These are phyloP conservation scores for Pogonocichla stellata DNA, from an alignment of 2,113 vertebrate genomes.

Conservation along the genomic window DNA sequence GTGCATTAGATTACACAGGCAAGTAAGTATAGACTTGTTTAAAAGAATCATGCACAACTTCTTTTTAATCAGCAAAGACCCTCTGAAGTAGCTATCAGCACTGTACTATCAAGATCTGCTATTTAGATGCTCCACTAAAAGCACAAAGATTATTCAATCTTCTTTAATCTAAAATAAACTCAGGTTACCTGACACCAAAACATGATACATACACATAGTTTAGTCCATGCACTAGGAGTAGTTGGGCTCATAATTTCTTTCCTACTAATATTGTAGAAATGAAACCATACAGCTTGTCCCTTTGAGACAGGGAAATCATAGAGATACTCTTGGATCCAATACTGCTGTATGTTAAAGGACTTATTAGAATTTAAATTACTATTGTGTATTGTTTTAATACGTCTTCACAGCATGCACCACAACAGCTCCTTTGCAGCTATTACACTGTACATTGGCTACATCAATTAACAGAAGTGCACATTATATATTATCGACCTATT, in stretches of 20 bases:
- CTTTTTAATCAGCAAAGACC: constrained; percentile 12
- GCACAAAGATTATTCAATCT: background rate
- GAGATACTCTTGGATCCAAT: background rate
- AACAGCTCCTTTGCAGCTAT: constrained; percentile 52
- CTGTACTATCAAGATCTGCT: background rate
- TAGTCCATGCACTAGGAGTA: background rate
- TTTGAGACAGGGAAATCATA: constrained; percentile 24
- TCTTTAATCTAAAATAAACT: background rate
- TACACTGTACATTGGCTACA: constrained; percentile 30
- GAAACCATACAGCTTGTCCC: background rate
- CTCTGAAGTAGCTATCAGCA: background rate
- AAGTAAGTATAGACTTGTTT: background rate
- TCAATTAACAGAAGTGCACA: constrained; percentile 67
- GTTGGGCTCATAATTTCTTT: background rate
- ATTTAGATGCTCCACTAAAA: background rate
- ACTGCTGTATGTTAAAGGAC: constrained; percentile 31
- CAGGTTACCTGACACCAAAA: background rate
- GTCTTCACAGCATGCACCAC: constrained; percentile 54
- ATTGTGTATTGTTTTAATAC: constrained; percentile 66
- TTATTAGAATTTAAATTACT: constrained; percentile 55
- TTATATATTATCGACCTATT: constrained; percentile 41
- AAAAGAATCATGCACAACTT: constrained; percentile 2
- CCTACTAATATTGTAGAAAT: background rate
- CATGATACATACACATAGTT: background rate
- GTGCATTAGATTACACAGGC: constrained; percentile 13